Evolutionary conservation across 1,140 invertebrate species (phyloP).

Genomic region (Drosophila micromelanica): DNA sequence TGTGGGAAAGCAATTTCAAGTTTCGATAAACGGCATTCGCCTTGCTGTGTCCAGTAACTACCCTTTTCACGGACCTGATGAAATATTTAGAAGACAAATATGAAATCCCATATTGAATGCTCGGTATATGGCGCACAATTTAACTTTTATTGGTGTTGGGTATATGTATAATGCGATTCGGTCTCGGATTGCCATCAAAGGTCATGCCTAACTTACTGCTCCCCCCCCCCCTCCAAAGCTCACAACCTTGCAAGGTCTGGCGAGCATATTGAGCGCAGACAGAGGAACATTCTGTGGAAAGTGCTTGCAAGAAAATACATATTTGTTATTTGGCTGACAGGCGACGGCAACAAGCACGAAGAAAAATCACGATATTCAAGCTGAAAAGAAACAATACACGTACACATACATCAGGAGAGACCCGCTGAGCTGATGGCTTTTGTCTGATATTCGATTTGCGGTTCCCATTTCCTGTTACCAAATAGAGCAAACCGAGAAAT

Average conservation of each 20-base stretch:
- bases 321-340: conserved; percentile 70
- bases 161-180: conserved; percentile 72
- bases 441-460: conserved; percentile 66
- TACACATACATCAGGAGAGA: conserved; percentile 23
- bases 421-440: conserved; percentile 57
- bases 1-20: conserved; percentile 36
- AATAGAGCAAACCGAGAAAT: conserved; percentile 44
- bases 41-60: conserved; percentile 22
- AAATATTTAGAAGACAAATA: conserved; percentile 78
- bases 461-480: conserved; percentile 46
- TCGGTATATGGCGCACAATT: conserved; percentile 63
- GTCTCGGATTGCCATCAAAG: conserved; percentile 74
- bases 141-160: conserved; percentile 73
- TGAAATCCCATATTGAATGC: conserved; percentile 73
- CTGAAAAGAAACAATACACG: conserved; percentile 69
- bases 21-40: conserved; percentile 37
- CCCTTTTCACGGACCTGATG: conserved; percentile 65
- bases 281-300: conserved; percentile 24
- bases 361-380: conserved; percentile 70
- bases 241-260: conserved; percentile 44
- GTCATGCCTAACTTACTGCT: conserved; percentile 51
- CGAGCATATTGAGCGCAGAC: conserved; percentile 34
- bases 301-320: conserved; percentile 36
- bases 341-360: conserved; percentile 31
- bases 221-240: neutral